Base-by-base conservation (phyloP, 2,888 invertebrate genomes). In the Coleophora flavipennella region DNA sequence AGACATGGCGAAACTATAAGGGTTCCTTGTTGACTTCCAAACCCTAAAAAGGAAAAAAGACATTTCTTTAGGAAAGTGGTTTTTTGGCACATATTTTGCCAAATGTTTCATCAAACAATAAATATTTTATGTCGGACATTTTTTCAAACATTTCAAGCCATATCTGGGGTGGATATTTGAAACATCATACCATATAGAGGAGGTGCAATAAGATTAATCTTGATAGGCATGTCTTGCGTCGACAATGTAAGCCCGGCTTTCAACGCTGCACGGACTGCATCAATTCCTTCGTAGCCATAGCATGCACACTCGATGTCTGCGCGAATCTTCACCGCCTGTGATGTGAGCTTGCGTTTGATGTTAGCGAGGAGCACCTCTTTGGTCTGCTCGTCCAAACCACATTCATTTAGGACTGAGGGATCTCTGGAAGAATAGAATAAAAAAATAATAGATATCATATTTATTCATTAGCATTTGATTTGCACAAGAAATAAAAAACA, bases 161-260 rank as follows among this genome's bases (percentile, higher is more conserved):
- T n/a, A n/a, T n/a, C n/a, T n/a, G n/a, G n/a, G n/a, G n/a, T n/a
- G n/a, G n/a, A n/a, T n/a, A n/a, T n/a, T n/a, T n/a, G n/a, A n/a
- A n/a, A n/a, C n/a, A n/a, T n/a, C n/a, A n/a, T 81, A 91, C 91
- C 92, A 85, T 97, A 99, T 54, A 97, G 86, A 39, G 99, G 99
- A 27, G 99, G 99, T 4, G 99, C 99, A 67, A 99, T 99, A 51
- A 99, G 87, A 83, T 99, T 99, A 57, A 99, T 99, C 88, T 97
- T 97, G 55, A 99, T 96, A 0, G 98, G 97, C 80, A 99, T 88
- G 54, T 96, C 96, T 53, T 93, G 92, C 0, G 96, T 96, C 3
- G 98, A 97, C 38, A 96, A 86, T 31, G 93, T 91, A 29, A 99
- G 89, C 1, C 99, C 99, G 48, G 94, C 89, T 70, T 91, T 92